Conservation (phyloP, 2,888 invertebrate genomes). For the Drosophila hamatofila region DNA sequence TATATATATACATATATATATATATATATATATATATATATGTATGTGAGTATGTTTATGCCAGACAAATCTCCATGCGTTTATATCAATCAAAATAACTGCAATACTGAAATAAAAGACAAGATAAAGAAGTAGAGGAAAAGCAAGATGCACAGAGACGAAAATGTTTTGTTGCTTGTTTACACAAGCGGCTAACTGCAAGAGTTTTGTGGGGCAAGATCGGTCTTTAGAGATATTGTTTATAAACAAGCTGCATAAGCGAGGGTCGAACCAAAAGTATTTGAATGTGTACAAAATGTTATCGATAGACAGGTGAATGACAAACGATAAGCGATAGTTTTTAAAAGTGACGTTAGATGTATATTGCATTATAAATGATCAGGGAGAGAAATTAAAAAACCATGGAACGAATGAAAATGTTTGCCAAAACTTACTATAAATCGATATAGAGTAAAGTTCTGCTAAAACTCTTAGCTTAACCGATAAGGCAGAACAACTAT, state of each 20-base stretch:
- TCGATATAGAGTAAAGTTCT: no score
- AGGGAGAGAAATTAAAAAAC: no score
- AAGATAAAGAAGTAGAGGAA: conserved; percentile 12
- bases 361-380: no score
- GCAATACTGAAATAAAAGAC: conserved; percentile 34
- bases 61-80: conserved; percentile 23
- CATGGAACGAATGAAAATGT: no score
- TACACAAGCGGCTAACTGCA: conserved; percentile 39
- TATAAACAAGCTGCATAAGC: conserved; percentile 24
- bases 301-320: neutral
- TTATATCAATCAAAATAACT: conserved; percentile 46
- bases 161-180: conserved; percentile 31
- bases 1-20: neutral
- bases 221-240: conserved; percentile 31
- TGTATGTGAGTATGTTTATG: conserved; percentile 5
- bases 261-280: conserved; percentile 29
- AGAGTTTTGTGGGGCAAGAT: conserved; percentile 45
- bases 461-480: no score
- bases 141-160: conserved; percentile 1
- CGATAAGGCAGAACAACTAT: no score
- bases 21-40: neutral
- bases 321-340: neutral
- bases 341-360: no score
- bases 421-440: no score
- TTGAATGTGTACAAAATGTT: neutral